These are phyloP conservation scores for Papilio polytes DNA, from an alignment of 1,140 invertebrate genomes.

Conservation along the genomic window DNA sequence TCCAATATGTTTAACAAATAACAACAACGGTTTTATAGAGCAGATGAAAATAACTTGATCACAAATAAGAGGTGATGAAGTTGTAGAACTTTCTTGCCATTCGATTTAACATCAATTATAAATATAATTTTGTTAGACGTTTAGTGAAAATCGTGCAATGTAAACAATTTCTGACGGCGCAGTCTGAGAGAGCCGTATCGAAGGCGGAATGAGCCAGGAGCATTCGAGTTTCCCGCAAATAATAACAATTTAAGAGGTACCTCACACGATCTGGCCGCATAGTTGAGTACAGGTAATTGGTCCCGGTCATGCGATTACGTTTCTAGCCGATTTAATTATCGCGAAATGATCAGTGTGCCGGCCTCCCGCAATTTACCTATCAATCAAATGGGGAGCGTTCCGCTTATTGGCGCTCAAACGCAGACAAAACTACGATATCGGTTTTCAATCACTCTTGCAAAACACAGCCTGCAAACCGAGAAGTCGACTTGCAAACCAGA, in stretches of 20 bases:
- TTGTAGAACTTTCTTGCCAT: not conserved
- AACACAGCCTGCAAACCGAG: constrained; percentile 50
- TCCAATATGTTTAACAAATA: no score
- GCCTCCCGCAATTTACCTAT: constrained; percentile 83
- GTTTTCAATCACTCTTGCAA: constrained; percentile 62
- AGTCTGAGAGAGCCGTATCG: constrained; percentile 39
- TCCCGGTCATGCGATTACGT: constrained; percentile 83
- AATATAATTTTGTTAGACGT: constrained; percentile 4
- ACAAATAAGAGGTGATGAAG: no score
- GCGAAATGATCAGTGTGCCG: constrained; percentile 80
- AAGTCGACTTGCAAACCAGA: constrained; percentile 43
- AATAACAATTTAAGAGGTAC: constrained; percentile 73
- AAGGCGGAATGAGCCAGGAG: constrained; percentile 54
- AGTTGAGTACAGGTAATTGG: constrained; percentile 79
- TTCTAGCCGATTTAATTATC: constrained; percentile 84
- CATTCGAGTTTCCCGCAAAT: constrained; percentile 72
- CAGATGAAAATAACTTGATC: no score
- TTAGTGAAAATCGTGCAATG: constrained; percentile 32
- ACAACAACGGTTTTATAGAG: no score
- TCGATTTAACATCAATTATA: constrained; percentile 1
- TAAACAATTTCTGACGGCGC: constrained; percentile 22
- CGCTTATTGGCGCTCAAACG: constrained; percentile 55
- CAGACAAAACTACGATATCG: constrained; percentile 50
- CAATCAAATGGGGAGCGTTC: constrained; percentile 72
- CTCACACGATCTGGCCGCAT: constrained; percentile 75